Evolutionary conservation across 2,113 vertebrate genomes (phyloP), one percentile per base, ranked within the genome.

Genomic region (Lepidothrix coronata): DNA sequence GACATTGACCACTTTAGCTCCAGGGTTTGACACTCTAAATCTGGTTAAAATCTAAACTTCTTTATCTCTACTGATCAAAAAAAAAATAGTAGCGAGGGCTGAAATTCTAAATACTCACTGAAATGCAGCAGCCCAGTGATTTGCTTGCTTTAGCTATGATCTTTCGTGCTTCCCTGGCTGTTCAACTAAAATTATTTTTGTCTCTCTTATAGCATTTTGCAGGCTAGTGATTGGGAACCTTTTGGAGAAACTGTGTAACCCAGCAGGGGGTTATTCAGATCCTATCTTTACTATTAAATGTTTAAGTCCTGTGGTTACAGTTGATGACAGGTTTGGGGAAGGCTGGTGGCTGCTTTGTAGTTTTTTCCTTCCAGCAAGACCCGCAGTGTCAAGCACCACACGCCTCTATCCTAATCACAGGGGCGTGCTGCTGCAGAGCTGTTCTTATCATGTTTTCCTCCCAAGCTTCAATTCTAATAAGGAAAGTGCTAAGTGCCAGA

Each of bases 41-140:
- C 72, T 93, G 82, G 52, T 68, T 95, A 80, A 93, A 88, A 86
- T 93, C 83, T 84, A 68, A 88, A 86, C 33, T 78, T 91, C 71
- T 89, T 91, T 88, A 74, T 93, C 63, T 77, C 33, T 88, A 59
- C 31, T 46, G 87, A 66, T 51, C 37, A 85, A 62, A 91, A 88
- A 52, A 51, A 57, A 51, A 39, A 25, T 2, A 17, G 20, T 14
- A 52, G 11, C 4, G 51, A 68, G 76, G 39, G 27, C 83, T 95
- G 68, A 71, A 88, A 86, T 74, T 91, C 61, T 30, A 61, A 48
- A 35, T 75, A 35, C n/a, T 95, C 24, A 12, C 66, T 88, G 78
- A 88, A 83, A 58, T 41, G 57, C 75, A 93, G 48, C 61, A 85
- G 68, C 11, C 2, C 39, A 25, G 39, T 33, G 52, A 71, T 71